Base-by-base conservation (phyloP, 1,140 invertebrate genomes). In the Drosophila aff. region DNA sequence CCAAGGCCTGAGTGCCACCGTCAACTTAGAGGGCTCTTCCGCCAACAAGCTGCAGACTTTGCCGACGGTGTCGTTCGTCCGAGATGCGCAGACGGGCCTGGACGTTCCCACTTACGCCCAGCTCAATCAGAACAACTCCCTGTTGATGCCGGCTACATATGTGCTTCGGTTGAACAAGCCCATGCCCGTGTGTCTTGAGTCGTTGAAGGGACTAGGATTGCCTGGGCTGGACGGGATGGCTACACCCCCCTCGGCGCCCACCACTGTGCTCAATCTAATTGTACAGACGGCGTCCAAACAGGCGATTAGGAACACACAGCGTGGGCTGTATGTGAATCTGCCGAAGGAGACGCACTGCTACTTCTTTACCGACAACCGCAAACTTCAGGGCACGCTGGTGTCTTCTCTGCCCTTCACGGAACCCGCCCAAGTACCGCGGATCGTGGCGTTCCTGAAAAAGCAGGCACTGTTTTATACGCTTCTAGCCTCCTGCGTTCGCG, bases 281-380 rank as follows among this genome's bases (percentile, higher is more conserved):
- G 82, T 92, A 7, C 82, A 91, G 46, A 91, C 82, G 0, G 87
- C 84, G 1, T 90, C 91, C 0, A 82, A 79, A 16, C 79, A 91
- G 21, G 61, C 74, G 7, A 75, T 92, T 9, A 84, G 60, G 31
- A 84, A 71, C 33, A 76, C 80, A 1, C 79, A 91, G 53, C 92
- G 86, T 33, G 92, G 92, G 0, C 57, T 93, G 0, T 95, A 94
- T 64, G 94, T 98, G 95, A 96, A 96, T 52, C 94, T 99, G 31
- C 97, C 97, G 0, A 98, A 98, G 91, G 98, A 99, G 89, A 96
- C 96, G 40, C 98, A 99, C 92, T 98, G 97, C 91, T 99, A 99
- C 92, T 98, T 98, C 92, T 95, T 99, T 93, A 98, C 97, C 5
- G 96, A 98, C 89, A 95, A 95, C 67, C 95, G 95, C 75, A 95